phyloP scores from a whole-genome alignment of 2,113 vertebrate genomes.

The Vulpes ferrilata region DNA sequence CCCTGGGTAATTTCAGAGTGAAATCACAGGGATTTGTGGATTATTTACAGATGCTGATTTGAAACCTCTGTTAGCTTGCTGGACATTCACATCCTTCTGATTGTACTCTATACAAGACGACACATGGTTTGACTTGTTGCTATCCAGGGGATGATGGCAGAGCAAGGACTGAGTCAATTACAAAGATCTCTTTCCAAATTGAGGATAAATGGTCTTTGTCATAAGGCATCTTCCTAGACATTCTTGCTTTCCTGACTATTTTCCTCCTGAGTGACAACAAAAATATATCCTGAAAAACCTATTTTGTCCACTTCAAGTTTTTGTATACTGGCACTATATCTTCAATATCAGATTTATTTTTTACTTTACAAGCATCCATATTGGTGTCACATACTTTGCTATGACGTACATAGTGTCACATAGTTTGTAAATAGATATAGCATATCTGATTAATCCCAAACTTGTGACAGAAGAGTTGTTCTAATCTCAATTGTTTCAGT shows the following conservation, averaged over 20 bases:
- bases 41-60: conserved; percentile 37
- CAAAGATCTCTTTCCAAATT: conserved; percentile 27
- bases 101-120: not conserved
- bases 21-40: not conserved
- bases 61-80: not conserved
- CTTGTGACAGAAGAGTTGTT: not conserved
- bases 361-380: not conserved
- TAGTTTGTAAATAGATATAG: not conserved
- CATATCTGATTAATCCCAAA: not conserved
- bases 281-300: not conserved
- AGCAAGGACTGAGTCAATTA: not conserved
- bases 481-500: not conserved
- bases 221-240: not conserved
- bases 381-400: not conserved
- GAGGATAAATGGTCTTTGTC: not conserved
- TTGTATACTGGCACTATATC: not conserved
- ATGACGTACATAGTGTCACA: not conserved
- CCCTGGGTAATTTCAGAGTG: not conserved
- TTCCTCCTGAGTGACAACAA: not conserved
- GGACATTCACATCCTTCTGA: not conserved
- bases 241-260: not conserved
- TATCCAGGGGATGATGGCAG: not conserved
- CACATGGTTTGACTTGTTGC: not conserved
- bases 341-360: not conserved
- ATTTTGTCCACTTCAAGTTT: not conserved